Percentiles rank a stretch among this genome's conserved stretches.
phyloP scores from a whole-genome alignment of 2,797 vertebrate genomes.

The Pseudochromis fuscus region DNA sequence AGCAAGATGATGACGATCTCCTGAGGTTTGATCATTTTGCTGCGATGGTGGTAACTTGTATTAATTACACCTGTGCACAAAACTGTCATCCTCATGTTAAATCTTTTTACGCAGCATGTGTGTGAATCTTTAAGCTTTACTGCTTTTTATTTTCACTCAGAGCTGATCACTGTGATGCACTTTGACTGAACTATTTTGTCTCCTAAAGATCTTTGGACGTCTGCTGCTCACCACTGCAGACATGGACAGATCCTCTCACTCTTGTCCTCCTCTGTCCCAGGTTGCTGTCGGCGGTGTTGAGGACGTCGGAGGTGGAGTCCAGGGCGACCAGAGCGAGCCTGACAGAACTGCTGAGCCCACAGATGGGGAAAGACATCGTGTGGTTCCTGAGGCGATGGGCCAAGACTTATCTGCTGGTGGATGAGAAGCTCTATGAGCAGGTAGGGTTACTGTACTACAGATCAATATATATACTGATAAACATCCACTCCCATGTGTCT shows the following conservation, averaged over 20 bases:
- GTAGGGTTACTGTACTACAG: too few species aligned
- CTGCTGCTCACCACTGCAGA: too few species aligned
- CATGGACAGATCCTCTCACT: not conserved
- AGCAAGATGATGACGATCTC: not conserved
- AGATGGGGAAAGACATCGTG: conserved; percentile 99
- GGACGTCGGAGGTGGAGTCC: conserved; percentile 98
- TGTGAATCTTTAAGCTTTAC: too few species aligned
- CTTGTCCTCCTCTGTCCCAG: conserved; percentile 72
- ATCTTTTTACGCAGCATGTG: too few species aligned
- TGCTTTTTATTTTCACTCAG: too few species aligned
- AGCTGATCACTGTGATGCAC: too few species aligned
- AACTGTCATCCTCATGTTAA: too few species aligned
- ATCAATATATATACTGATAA: not conserved
- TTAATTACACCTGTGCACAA: not conserved
- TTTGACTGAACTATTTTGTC: too few species aligned
- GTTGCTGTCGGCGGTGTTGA: conserved; percentile 94
- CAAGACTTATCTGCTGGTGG: conserved; percentile 96
- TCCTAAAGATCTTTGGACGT: too few species aligned
- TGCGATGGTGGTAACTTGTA: not conserved
- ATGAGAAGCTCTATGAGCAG: conserved; percentile 98
- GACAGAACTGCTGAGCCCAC: conserved; percentile 94
- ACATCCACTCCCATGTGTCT: not conserved
- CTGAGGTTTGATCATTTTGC: not conserved
- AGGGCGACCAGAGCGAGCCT: conserved; percentile 95
- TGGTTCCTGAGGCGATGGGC: conserved; percentile 99